A percentile compares a stretch with the other conserved stretches of the same genome.
Conservation (phyloP, 2,113 vertebrate species). For the Heterotilapia buettikoferi region DNA sequence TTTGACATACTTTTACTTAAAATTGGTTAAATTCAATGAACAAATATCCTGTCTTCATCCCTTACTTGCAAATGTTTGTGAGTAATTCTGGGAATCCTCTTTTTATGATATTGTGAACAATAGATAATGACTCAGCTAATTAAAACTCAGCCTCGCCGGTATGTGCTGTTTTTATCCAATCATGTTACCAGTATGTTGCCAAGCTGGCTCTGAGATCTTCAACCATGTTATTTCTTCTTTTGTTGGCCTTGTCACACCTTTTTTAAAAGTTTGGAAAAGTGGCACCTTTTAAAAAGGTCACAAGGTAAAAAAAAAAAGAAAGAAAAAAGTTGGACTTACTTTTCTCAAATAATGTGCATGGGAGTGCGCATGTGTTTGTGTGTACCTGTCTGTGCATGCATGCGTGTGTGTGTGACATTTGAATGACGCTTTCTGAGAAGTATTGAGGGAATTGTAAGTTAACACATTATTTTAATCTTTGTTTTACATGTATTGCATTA, state of each 20-base stretch:
- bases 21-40: neutral
- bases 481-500: neutral
- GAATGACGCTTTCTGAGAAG: neutral
- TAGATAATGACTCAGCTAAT: neutral
- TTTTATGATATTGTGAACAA: neutral
- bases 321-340: neutral
- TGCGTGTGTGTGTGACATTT: neutral
- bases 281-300: neutral
- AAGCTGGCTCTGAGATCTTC: neutral
- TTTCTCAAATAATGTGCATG: neutral
- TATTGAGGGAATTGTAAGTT: neutral
- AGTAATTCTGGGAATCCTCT: neutral
- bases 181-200: neutral
- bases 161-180: neutral
- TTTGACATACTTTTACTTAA: neutral
- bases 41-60: neutral
- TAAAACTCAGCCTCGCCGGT: neutral
- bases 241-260: neutral
- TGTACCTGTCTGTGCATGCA: neutral
- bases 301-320: accelerated
- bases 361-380: neutral
- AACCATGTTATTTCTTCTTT: neutral
- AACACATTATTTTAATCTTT: neutral
- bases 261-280: neutral
- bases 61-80: neutral